Conservation (phyloP, 1,140 invertebrate species). For the Metaphire vulgaris region DNA sequence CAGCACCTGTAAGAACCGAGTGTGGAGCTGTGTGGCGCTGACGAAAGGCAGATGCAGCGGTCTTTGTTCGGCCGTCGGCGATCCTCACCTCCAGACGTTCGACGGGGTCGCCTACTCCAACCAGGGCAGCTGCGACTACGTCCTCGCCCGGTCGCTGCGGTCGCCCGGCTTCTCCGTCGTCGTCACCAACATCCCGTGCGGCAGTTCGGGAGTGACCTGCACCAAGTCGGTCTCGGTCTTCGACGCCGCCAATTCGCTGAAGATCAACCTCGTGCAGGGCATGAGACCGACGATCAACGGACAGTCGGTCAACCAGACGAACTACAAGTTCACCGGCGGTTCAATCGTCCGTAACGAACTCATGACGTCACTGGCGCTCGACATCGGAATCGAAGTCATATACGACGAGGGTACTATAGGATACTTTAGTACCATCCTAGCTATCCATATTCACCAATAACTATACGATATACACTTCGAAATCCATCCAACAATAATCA, state of each 20-base stretch:
- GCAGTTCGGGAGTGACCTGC: slow-evolving; percentile 71
- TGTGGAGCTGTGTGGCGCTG: slow-evolving; percentile 53
- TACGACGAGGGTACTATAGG: slow-evolving; percentile 19
- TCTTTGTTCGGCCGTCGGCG: slow-evolving; percentile 19
- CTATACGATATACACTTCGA: too few species aligned
- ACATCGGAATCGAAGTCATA: slow-evolving; percentile 12
- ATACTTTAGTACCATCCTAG: too few species aligned
- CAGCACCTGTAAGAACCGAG: slow-evolving; percentile 24
- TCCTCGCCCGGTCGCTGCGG: slow-evolving; percentile 56
- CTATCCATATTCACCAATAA: too few species aligned
- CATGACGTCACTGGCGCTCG: slow-evolving; percentile 11
- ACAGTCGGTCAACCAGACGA: neutral
- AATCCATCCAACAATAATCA: too few species aligned
- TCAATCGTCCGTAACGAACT: slow-evolving; percentile 15
- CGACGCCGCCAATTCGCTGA: neutral
- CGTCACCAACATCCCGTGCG: slow-evolving; percentile 68
- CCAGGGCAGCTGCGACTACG: slow-evolving; percentile 73
- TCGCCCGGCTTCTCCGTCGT: slow-evolving; percentile 22
- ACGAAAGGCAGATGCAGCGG: slow-evolving; percentile 53
- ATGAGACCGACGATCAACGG: neutral
- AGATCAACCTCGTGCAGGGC: slow-evolving; percentile 14
- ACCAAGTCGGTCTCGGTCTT: slow-evolving; percentile 60
- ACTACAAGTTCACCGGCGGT: slow-evolving; percentile 12
- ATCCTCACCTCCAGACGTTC: slow-evolving; percentile 68
- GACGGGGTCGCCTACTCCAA: slow-evolving; percentile 71